These are phyloP conservation scores for Caiman crocodilus DNA, from an alignment of 2,797 vertebrate species.

Conservation along the genomic window DNA sequence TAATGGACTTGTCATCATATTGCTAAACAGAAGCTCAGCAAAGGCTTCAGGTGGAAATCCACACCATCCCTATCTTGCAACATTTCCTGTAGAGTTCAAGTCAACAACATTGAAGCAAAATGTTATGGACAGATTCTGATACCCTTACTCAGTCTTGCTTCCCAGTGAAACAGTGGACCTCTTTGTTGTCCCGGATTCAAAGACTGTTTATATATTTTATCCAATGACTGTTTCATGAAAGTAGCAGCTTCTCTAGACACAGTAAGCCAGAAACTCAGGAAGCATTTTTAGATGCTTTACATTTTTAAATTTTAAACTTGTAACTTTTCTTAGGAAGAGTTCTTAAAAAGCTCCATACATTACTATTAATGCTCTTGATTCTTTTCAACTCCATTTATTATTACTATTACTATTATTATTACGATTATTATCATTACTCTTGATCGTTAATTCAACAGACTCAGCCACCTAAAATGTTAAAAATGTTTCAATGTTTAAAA, in stretches of 20 bases:
- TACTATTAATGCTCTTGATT: no score
- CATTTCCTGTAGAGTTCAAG: no score
- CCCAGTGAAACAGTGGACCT: background rate
- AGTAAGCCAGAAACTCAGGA: background rate
- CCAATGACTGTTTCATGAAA: no score
- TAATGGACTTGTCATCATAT: background rate
- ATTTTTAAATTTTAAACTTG: no score
- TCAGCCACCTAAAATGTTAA: background rate
- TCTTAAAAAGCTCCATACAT: background rate
- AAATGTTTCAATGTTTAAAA: background rate
- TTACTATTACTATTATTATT: no score
- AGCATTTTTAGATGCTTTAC: no score
- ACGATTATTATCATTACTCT: no score
- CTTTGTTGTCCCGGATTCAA: background rate
- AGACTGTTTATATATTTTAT: no score
- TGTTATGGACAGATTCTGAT: background rate
- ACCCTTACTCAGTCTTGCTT: background rate
- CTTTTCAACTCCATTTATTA: no score
- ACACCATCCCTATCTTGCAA: background rate
- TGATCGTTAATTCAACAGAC: background rate
- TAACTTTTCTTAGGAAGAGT: no score
- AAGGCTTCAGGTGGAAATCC: background rate
- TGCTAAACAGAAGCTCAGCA: accelerated
- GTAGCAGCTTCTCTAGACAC: background rate
- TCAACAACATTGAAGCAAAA: background rate